Evolutionary conservation across 2,888 invertebrate species (phyloP), one percentile per base, ranked within the genome.

Genomic region (Sphaeridia pumilis): DNA sequence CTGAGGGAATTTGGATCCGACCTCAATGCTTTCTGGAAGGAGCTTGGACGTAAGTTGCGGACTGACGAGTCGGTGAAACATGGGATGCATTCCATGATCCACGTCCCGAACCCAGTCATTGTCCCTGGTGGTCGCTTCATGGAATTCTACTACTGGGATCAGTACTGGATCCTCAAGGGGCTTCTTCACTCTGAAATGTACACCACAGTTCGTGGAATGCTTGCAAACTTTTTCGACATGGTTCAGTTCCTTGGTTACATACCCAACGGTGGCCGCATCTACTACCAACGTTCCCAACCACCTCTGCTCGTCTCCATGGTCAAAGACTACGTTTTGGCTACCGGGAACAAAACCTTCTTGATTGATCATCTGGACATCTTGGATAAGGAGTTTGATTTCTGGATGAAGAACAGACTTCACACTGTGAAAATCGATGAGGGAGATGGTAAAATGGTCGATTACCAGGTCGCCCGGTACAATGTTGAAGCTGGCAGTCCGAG

Each of bases 151-250:
- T 93, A 93, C 70, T 93, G 93, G 93, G 93, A 94, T 70, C 87
- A 89, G 0, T 94, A 87, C 69, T 94, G 93, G 92, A 87, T 89
- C 52, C 76, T 93, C 61, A 81, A 84, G 65, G 94, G 94, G 2
- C 76, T 94, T 0, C 73, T 94, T 12, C 73, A 85, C 25, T 87
- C 85, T 0, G 87, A 86, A 69, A 92, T 94, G 93, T 70, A 74
- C 49, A 63, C 74, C 1, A 93, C 93, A 0, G 87, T 77, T 0
- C 72, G 65, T 52, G 84, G 85, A 2, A 90, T 94, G 83, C 76
- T 94, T 56, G 75, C 80, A 66, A 94, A 94, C 71, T 87, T 92
- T 67, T 68, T 88, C 47, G 78, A 80, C 38, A 82, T 93, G 58
- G 81, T 93, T 0, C 77, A 85, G 25, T 74, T 76, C 65, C 82